Conservation (phyloP, 2,113 vertebrate genomes). For the Lates calcarifer region DNA sequence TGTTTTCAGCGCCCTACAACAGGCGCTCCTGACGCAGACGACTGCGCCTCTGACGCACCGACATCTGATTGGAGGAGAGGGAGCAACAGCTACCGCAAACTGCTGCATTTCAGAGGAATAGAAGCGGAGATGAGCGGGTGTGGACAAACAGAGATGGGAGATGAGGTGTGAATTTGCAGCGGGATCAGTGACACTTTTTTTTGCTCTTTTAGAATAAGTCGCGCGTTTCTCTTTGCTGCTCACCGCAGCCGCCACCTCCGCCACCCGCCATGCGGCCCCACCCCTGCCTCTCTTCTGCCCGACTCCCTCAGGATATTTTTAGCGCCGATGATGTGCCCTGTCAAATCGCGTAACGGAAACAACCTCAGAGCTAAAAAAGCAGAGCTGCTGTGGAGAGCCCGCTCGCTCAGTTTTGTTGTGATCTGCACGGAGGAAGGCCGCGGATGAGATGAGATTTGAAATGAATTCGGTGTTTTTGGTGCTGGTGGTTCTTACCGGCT, state of each 20-base stretch:
- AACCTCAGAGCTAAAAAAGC: slow-evolving; percentile 42
- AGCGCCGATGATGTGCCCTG: slow-evolving; percentile 77
- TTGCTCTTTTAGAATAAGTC: neutral
- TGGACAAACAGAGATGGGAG: neutral
- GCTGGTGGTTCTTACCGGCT: slow-evolving; percentile 64
- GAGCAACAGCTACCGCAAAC: slow-evolving; percentile 10
- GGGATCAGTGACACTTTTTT: neutral
- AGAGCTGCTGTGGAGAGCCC: slow-evolving; percentile 27
- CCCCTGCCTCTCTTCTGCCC: slow-evolving; percentile 77
- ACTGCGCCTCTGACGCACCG: slow-evolving; percentile 73
- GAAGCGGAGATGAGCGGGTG: neutral
- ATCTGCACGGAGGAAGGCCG: slow-evolving; percentile 14
- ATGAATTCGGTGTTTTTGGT: slow-evolving; percentile 54
- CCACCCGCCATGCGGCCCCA: slow-evolving; percentile 54
- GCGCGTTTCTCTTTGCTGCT: neutral
- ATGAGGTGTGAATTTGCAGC: neutral
- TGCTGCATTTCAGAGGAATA: slow-evolving; percentile 1
- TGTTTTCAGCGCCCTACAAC: slow-evolving; percentile 6
- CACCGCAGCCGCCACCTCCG: slow-evolving; percentile 8
- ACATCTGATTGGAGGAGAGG: slow-evolving; percentile 61
- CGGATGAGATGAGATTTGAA: slow-evolving; percentile 65
- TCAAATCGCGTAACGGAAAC: slow-evolving; percentile 80
- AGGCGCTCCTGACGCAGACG: slow-evolving; percentile 65
- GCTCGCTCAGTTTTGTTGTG: neutral
- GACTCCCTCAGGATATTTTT: slow-evolving; percentile 83